These are phyloP conservation scores for Paedocypris sp. DNA, from an alignment of 2,113 vertebrate species.

Conservation along the genomic window DNA sequence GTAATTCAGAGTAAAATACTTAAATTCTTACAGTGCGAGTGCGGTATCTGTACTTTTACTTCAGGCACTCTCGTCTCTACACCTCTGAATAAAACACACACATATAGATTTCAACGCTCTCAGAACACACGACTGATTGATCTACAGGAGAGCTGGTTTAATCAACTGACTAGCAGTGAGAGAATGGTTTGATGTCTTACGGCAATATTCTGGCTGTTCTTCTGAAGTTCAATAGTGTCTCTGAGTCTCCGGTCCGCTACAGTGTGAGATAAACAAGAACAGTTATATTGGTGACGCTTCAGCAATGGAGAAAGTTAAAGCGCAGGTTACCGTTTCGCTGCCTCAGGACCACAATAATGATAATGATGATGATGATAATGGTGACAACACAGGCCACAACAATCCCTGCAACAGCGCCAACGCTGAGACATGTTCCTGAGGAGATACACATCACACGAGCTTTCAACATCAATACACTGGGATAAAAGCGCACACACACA, in stretches of 20 bases:
- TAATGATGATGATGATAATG: constrained; percentile 51
- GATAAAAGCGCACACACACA: not conserved
- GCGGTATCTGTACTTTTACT: too few relatives aligned
- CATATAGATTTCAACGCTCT: too few relatives aligned
- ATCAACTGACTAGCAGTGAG: too few relatives aligned
- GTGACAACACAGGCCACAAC: constrained; percentile 55
- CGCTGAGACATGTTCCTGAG: constrained; percentile 53
- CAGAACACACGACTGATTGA: too few relatives aligned
- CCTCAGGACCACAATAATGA: constrained; percentile 43
- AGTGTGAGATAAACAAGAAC: too few relatives aligned
- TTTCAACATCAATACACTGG: not conserved
- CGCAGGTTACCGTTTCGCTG: constrained; percentile 39
- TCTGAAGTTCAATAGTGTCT: constrained; percentile 25
- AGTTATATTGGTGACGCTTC: too few relatives aligned
- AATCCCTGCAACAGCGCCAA: constrained; percentile 59
- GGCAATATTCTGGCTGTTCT: constrained; percentile 35
- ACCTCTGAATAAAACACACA: too few relatives aligned
- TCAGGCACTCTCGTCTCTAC: too few relatives aligned
- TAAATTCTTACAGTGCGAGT: too few relatives aligned
- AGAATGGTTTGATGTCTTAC: constrained; percentile 37
- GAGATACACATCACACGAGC: constrained; percentile 6
- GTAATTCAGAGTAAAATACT: too few relatives aligned
- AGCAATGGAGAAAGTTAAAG: too few relatives aligned
- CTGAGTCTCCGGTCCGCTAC: constrained; percentile 35
- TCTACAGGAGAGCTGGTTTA: too few relatives aligned